Conservation (phyloP, 2,113 vertebrate genomes). For the Onychostoma macrolepis region DNA sequence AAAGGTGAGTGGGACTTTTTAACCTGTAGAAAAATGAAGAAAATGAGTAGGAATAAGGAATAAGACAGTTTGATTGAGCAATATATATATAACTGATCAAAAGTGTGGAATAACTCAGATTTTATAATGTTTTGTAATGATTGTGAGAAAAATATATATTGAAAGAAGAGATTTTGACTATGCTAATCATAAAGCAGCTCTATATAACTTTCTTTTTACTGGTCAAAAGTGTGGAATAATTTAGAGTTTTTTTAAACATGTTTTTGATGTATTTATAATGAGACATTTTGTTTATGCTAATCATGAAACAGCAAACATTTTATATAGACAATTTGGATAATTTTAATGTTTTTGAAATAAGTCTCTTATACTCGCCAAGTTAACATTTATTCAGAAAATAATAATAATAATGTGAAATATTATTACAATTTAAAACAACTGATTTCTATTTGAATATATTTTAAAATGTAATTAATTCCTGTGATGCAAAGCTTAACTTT, state of each 20-base stretch:
- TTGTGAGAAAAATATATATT: no score
- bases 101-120: neutral
- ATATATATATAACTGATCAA: neutral
- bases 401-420: neutral
- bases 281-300: neutral
- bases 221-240: neutral
- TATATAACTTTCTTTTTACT: neutral
- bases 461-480: neutral
- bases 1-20: slow-evolving; percentile 75
- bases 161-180: no score
- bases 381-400: neutral
- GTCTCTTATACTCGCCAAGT: neutral
- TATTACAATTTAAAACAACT: neutral
- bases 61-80: no score
- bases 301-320: neutral
- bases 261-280: neutral
- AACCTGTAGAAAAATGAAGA: neutral
- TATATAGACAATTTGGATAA: neutral
- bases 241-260: neutral
- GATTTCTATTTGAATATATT: neutral
- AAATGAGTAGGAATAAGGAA: neutral
- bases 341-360: neutral
- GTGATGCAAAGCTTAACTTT: neutral
- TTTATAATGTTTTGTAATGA: neutral
- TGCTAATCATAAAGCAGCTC: no score